Conservation (phyloP, 2,797 vertebrate genomes). For the Pelobates cultripes region DNA sequence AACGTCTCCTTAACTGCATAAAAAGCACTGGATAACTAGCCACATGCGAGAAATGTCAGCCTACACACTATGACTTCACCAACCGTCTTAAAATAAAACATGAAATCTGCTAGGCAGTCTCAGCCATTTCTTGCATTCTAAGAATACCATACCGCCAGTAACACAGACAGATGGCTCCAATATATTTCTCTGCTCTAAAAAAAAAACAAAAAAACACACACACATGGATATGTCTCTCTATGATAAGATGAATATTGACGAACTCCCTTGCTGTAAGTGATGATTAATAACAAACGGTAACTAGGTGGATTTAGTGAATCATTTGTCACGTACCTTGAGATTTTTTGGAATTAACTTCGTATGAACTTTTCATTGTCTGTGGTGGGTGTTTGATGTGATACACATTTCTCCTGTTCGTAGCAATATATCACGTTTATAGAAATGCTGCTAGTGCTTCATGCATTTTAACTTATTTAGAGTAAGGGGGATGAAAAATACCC, state of each 20-base stretch:
- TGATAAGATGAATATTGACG: constrained; percentile 50
- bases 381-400: not conserved
- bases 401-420: no score
- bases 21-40: constrained; percentile 7
- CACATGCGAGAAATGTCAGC: not conserved
- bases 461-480: no score
- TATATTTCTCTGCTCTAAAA: constrained; percentile 25
- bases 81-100: constrained; percentile 27
- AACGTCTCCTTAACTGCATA: no score
- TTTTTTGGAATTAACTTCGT: constrained; percentile 16
- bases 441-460: no score
- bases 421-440: no score
- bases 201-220: constrained; percentile 16
- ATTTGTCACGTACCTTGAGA: constrained; percentile 38
- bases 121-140: constrained; percentile 29
- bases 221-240: constrained; percentile 30
- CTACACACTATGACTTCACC: constrained; percentile 27
- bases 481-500: no score
- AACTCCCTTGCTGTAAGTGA: constrained; percentile 17
- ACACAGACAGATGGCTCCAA: constrained; percentile 48
- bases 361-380: not conserved
- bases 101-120: constrained; percentile 12
- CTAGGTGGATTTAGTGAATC: constrained; percentile 33
- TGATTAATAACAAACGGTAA: constrained; percentile 33
- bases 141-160: constrained; percentile 38